phyloP scores from a whole-genome alignment of 2,113 vertebrate genomes.

The Oryzias javanicus region DNA sequence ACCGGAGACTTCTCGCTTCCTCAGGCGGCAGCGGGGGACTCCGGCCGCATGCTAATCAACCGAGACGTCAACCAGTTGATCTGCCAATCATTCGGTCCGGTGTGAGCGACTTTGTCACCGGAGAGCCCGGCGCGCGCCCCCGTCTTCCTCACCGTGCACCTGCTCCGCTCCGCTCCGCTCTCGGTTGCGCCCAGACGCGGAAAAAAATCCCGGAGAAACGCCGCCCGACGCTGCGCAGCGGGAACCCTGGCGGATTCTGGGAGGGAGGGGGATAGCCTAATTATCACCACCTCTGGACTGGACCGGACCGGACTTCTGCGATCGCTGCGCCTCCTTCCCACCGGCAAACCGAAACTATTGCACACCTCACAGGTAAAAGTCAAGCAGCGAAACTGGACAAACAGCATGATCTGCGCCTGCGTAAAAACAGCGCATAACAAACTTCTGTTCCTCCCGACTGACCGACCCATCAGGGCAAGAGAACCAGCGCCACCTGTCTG shows the following conservation, averaged over 20 bases:
- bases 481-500: conserved; percentile 76
- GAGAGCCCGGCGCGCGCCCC: conserved; percentile 26
- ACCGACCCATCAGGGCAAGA: conserved; percentile 29
- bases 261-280: conserved; percentile 4
- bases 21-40: conserved; percentile 44
- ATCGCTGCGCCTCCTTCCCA: conserved; percentile 4
- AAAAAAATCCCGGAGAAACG: conserved; percentile 54
- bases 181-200: conserved; percentile 67
- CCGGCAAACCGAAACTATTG: conserved; percentile 71
- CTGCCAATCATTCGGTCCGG: conserved; percentile 30
- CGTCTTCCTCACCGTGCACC: conserved; percentile 52
- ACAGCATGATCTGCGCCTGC: conserved; percentile 79
- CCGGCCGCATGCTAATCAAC: conserved; percentile 67
- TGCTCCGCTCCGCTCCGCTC: conserved; percentile 69
- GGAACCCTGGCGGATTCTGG: conserved; percentile 22
- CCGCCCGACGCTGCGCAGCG: conserved; percentile 52
- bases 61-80: conserved; percentile 63
- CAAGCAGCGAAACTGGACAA: conserved; percentile 80
- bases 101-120: conserved; percentile 36
- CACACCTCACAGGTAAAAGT: conserved; percentile 78
- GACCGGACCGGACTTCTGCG: conserved; percentile 13
- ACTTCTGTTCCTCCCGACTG: conserved; percentile 63
- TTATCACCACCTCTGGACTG: conserved; percentile 24
- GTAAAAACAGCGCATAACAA: conserved; percentile 72
- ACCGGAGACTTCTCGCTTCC: conserved; percentile 60